phyloP scores from a whole-genome alignment of 1,140 invertebrate species.

The Saccostrea glomerata region DNA sequence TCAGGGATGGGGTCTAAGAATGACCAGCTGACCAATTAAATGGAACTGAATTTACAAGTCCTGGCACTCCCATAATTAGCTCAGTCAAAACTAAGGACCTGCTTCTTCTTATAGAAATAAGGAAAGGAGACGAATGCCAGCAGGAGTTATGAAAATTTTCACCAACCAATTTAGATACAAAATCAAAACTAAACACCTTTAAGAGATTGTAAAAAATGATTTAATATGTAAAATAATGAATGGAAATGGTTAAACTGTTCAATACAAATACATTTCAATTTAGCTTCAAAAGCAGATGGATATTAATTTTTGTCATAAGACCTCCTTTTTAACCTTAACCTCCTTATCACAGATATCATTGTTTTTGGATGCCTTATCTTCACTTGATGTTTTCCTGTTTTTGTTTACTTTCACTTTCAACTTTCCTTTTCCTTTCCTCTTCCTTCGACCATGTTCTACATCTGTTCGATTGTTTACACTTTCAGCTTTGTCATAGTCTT shows the following conservation, averaged over 20 bases:
- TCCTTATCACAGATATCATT: constrained; percentile 11
- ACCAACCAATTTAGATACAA: no score
- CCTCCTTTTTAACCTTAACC: neutral
- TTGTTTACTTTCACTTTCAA: constrained; percentile 23
- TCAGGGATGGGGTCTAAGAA: no score
- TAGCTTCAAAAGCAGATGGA: neutral
- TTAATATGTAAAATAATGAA: constrained; percentile 26
- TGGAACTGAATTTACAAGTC: no score
- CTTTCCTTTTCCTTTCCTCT: neutral
- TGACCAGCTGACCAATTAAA: no score
- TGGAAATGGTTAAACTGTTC: constrained; percentile 6
- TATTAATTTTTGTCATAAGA: neutral
- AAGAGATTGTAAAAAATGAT: neutral
- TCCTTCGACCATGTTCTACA: neutral
- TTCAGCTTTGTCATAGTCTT: constrained; percentile 17
- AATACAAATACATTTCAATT: neutral
- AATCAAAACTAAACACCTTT: neutral
- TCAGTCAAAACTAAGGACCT: no score
- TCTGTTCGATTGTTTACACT: neutral
- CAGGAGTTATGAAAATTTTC: no score
- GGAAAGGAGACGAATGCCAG: no score
- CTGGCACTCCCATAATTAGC: no score
- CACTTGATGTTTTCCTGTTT: neutral
- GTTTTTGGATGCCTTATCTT: neutral
- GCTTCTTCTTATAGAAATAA: no score